Conservation (phyloP, 2,113 vertebrate genomes). For the Pachypanchax playfairii region DNA sequence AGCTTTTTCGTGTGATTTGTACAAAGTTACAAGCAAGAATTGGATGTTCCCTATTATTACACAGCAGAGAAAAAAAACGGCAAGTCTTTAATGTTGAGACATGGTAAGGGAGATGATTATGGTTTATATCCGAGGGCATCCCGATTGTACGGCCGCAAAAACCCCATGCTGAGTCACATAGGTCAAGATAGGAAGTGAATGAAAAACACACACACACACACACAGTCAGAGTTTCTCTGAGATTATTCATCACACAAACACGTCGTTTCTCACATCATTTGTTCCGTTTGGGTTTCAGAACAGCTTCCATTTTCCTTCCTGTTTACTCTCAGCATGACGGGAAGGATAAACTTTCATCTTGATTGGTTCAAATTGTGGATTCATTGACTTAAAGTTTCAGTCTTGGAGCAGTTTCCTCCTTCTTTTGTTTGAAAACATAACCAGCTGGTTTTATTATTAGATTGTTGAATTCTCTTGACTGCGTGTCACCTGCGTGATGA, state of each 20-base stretch:
- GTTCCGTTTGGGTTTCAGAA: neutral
- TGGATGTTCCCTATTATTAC: conserved; percentile 75
- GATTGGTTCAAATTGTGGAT: too few relatives aligned
- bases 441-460: too few relatives aligned
- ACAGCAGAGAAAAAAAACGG: conserved; percentile 68
- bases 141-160: conserved; percentile 71
- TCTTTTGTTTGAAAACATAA: too few relatives aligned
- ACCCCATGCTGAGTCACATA: conserved; percentile 71
- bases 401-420: too few relatives aligned
- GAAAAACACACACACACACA: conserved; percentile 23
- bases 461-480: too few relatives aligned
- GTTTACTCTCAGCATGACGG: neutral
- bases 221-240: conserved; percentile 7
- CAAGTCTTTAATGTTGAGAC: conserved; percentile 71
- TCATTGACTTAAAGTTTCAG: too few relatives aligned
- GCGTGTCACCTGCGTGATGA: too few relatives aligned
- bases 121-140: conserved; percentile 66
- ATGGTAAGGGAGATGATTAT: conserved; percentile 77
- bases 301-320: neutral
- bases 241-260: conserved; percentile 22
- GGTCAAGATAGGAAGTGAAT: conserved; percentile 63
- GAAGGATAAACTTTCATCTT: neutral
- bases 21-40: conserved; percentile 67
- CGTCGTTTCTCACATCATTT: conserved; percentile 9
- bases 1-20: conserved; percentile 67